phyloP scores from a whole-genome alignment of 2,797 vertebrate genomes.

The Megaceryle alcyon region DNA sequence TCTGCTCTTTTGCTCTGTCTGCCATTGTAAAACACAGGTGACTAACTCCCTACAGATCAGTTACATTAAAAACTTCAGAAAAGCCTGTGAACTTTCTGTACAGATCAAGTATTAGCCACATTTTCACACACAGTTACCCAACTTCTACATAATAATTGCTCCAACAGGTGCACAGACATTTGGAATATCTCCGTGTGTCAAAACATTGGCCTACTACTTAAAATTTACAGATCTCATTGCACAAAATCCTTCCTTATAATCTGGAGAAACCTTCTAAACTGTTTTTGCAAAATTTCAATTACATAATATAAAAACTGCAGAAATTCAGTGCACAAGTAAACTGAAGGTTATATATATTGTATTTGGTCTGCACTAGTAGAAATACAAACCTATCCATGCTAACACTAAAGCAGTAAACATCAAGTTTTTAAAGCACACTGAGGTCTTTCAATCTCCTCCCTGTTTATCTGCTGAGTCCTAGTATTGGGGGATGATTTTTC shows the following conservation, averaged over 20 bases:
- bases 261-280: not conserved
- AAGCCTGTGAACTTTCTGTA: not conserved
- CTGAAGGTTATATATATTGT: not conserved
- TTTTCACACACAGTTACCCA: not conserved
- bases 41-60: not conserved
- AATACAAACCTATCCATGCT: not conserved
- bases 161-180: not conserved
- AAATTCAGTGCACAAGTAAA: not conserved
- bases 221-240: not conserved
- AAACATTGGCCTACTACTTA: not conserved
- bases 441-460: not conserved
- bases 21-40: not conserved
- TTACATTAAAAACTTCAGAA: not conserved
- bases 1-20: not conserved
- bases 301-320: not conserved
- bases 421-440: not conserved
- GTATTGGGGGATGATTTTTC: not conserved
- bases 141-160: fast-evolving
- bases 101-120: not conserved
- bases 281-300: not conserved
- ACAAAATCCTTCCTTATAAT: not conserved
- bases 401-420: not conserved
- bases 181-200: not conserved
- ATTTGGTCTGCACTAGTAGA: not conserved
- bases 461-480: constrained; percentile 3